Conservation (phyloP, 1,140 invertebrate species). For the Anoplophora glabripennis region DNA sequence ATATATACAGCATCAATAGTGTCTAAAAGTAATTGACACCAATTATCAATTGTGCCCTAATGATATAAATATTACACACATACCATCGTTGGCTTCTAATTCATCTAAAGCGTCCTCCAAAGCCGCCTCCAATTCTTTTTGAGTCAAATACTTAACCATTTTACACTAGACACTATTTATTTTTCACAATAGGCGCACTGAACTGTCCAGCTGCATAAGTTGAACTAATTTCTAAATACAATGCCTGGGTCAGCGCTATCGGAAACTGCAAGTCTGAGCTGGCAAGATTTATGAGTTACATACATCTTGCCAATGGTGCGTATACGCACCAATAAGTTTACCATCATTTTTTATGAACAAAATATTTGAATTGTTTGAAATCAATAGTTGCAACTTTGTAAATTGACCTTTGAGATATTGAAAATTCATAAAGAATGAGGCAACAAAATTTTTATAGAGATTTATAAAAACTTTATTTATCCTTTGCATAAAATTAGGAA, state of each 20-base stretch:
- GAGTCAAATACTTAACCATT: conserved; percentile 17
- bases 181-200: conserved; percentile 5
- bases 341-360: too few species aligned
- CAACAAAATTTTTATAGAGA: too few species aligned
- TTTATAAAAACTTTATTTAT: too few species aligned
- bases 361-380: too few species aligned
- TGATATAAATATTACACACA: conserved; percentile 3
- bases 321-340: conserved; percentile 6
- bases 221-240: conserved; percentile 18
- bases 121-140: conserved; percentile 19
- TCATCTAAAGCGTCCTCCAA: conserved; percentile 18
- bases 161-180: conserved; percentile 9
- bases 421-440: too few species aligned
- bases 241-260: neutral
- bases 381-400: too few species aligned
- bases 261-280: conserved; percentile 4
- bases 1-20: conserved; percentile 22
- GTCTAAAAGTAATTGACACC: conserved; percentile 6
- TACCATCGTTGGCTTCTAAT: conserved; percentile 11
- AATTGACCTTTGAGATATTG: too few species aligned
- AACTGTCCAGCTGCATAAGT: conserved; percentile 13
- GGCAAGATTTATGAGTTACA: conserved; percentile 4
- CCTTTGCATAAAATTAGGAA: too few species aligned
- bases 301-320: conserved; percentile 5
- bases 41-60: conserved; percentile 1